These are phyloP conservation scores for Drosophila lini DNA, from an alignment of 1,140 invertebrate genomes.

Conservation along the genomic window DNA sequence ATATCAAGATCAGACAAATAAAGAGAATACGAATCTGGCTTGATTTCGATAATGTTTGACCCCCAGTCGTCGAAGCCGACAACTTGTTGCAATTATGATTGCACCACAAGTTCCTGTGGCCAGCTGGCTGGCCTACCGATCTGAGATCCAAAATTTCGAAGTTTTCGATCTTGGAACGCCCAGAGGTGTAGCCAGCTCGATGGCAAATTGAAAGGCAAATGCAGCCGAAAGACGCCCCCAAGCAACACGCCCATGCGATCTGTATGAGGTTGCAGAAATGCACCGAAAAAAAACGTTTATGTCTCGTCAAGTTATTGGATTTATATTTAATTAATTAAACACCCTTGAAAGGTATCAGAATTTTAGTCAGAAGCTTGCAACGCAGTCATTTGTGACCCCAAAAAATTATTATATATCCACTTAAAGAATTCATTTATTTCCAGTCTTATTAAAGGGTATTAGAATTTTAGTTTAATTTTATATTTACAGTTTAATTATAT, in stretches of 20 bases:
- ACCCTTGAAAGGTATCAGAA: too few species aligned
- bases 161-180: slow-evolving; percentile 57
- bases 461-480: too few species aligned
- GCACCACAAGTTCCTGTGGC: slow-evolving; percentile 25
- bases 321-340: too few species aligned
- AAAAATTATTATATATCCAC: too few species aligned
- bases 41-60: slow-evolving; percentile 40
- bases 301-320: too few species aligned
- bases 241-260: slow-evolving; percentile 59
- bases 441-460: too few species aligned
- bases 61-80: slow-evolving; percentile 10
- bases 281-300: neutral
- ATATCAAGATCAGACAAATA: slow-evolving; percentile 32
- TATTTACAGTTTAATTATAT: too few species aligned
- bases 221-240: slow-evolving; percentile 62
- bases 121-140: slow-evolving; percentile 19
- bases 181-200: slow-evolving; percentile 68
- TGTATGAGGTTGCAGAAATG: neutral
- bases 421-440: too few species aligned
- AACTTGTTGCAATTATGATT: slow-evolving; percentile 69
- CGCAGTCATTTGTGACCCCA: too few species aligned
- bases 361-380: too few species aligned
- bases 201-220: slow-evolving; percentile 77
- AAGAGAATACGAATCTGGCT: slow-evolving; percentile 5
- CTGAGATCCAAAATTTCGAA: slow-evolving; percentile 1